Conservation (phyloP, 2,113 vertebrate genomes). For the Strigops habroptila region DNA sequence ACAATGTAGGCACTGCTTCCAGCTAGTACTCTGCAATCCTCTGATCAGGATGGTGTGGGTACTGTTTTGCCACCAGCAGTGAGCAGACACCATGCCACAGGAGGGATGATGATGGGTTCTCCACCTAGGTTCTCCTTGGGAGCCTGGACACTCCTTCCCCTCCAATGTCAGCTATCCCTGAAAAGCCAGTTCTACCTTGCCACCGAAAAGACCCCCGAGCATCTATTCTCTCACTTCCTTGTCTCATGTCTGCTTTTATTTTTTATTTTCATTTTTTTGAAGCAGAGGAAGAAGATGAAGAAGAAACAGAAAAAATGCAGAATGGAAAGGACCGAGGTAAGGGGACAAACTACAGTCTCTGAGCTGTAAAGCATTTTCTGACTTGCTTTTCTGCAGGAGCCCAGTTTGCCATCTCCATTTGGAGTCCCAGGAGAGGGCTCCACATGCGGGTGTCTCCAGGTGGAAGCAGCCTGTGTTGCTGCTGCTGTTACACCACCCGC, state of each 20-base stretch:
- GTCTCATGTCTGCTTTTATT: background rate
- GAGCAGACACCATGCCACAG: accelerated
- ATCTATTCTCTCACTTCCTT: background rate
- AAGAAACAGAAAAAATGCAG: slow-evolving; percentile 85
- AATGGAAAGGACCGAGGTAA: slow-evolving; percentile 90
- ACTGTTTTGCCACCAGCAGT: too few relatives aligned
- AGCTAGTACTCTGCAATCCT: accelerated
- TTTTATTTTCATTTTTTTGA: background rate
- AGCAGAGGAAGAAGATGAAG: slow-evolving; percentile 87
- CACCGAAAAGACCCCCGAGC: background rate
- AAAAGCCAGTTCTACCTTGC: background rate
- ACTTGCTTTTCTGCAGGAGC: background rate
- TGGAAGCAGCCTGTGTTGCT: background rate
- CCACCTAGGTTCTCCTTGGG: background rate
- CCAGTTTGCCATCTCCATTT: accelerated
- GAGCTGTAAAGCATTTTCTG: background rate
- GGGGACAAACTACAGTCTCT: background rate
- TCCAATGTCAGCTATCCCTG: background rate
- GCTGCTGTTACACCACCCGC: background rate
- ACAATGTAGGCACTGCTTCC: background rate
- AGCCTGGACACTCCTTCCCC: background rate
- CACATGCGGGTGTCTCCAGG: accelerated
- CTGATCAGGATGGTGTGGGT: background rate
- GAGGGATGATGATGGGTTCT: background rate
- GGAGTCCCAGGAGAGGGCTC: background rate